A percentile compares a stretch with the other conserved stretches of the same genome.
Conservation (phyloP, 2,113 vertebrate genomes). For the Columba janthina region DNA sequence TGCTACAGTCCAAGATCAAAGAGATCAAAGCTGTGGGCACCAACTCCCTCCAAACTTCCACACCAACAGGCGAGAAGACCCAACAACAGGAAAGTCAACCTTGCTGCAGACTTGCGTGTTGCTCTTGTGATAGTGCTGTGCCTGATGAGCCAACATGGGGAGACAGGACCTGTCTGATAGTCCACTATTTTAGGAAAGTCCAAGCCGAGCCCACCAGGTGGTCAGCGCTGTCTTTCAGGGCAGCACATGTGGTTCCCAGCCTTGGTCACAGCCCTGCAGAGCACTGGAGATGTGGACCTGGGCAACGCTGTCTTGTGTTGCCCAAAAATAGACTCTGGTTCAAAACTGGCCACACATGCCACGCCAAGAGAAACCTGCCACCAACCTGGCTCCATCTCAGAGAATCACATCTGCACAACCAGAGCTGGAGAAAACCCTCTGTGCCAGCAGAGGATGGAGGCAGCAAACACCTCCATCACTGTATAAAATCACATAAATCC, state of each 20-base stretch:
- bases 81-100: background rate
- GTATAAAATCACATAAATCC: background rate
- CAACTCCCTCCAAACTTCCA: background rate
- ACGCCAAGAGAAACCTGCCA: background rate
- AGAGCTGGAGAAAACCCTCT: background rate
- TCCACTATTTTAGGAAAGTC: accelerated
- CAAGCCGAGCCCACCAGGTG: background rate
- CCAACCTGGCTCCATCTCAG: background rate
- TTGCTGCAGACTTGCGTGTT: background rate
- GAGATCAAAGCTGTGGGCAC: background rate
- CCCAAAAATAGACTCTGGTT: background rate
- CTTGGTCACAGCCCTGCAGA: background rate
- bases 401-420: background rate
- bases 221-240: background rate
- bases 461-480: background rate
- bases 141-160: accelerated
- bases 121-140: background rate
- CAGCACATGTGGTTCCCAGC: background rate
- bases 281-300: background rate
- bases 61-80: background rate
- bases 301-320: accelerated
- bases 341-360: background rate
- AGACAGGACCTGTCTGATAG: background rate
- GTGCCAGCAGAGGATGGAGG: background rate
- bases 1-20: background rate